Percentiles rank a stretch among this genome's conserved stretches.
Conservation (phyloP, 2,797 vertebrate species). For the Acanthiza pusilla region DNA sequence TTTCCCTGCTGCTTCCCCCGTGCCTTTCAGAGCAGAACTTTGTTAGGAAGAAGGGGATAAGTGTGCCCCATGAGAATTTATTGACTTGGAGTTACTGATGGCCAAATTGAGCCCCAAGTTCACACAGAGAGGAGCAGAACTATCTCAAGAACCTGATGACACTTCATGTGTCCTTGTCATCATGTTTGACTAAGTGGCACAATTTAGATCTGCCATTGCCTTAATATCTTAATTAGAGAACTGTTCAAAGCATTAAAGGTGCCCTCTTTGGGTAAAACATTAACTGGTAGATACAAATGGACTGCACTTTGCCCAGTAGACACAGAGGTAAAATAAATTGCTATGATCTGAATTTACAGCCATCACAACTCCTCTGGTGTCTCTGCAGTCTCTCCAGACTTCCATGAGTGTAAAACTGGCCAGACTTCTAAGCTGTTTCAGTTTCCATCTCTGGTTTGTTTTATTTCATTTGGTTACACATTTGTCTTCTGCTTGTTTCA, state of each 20-base stretch:
- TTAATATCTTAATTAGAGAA: constrained; percentile 64
- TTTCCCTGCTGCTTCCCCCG: background rate
- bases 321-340: background rate
- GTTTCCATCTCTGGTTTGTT: background rate
- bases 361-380: background rate
- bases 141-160: background rate
- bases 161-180: background rate
- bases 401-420: background rate
- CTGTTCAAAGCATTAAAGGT: background rate
- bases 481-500: background rate
- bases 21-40: background rate
- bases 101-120: background rate
- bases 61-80: background rate
- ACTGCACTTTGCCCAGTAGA: background rate
- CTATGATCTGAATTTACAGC: background rate
- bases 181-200: background rate
- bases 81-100: background rate
- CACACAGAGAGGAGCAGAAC: background rate
- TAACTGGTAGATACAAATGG: background rate
- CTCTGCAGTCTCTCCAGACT: background rate
- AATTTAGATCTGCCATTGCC: constrained; percentile 30
- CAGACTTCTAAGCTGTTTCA: background rate
- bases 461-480: background rate
- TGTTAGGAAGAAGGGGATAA: background rate
- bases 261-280: constrained; percentile 38